Evolutionary conservation across 2,113 vertebrate species (phyloP).

Genomic region (Baryphthengus martii): DNA sequence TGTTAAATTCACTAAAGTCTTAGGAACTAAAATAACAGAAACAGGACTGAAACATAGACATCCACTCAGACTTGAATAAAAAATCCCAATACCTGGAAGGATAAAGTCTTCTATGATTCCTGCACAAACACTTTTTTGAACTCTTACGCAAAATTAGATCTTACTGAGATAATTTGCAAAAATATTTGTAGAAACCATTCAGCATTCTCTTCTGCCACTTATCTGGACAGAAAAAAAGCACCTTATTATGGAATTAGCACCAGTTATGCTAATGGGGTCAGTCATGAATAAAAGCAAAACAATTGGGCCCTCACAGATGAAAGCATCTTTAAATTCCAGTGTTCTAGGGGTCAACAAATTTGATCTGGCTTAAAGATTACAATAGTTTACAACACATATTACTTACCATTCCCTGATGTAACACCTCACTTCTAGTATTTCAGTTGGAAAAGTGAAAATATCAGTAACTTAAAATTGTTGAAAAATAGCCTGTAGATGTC

Average conservation of each 20-base stretch:
- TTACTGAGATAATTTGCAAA: background rate
- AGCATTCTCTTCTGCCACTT: background rate
- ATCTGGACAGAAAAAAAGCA: background rate
- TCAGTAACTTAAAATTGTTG: background rate
- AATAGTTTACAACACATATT: background rate
- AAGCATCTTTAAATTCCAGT: background rate
- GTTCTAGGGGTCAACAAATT: background rate
- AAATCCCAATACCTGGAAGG: background rate
- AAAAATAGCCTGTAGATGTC: background rate
- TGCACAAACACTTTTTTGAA: background rate
- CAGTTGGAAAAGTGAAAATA: background rate
- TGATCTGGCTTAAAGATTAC: background rate
- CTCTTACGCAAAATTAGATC: background rate
- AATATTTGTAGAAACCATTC: background rate
- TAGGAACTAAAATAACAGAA: slow-evolving; percentile 31
- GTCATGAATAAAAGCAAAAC: background rate
- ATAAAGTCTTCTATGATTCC: background rate
- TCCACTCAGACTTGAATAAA: background rate
- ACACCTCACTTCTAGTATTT: background rate
- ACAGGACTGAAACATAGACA: background rate
- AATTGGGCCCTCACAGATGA: background rate
- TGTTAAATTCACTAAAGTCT: slow-evolving; percentile 36
- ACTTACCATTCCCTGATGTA: background rate
- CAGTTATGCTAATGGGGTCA: background rate
- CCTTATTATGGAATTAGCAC: background rate